Percentiles rank a stretch among this genome's conserved stretches.
phyloP scores from a whole-genome alignment of 1,140 invertebrate species.

The Bombus confusus region DNA sequence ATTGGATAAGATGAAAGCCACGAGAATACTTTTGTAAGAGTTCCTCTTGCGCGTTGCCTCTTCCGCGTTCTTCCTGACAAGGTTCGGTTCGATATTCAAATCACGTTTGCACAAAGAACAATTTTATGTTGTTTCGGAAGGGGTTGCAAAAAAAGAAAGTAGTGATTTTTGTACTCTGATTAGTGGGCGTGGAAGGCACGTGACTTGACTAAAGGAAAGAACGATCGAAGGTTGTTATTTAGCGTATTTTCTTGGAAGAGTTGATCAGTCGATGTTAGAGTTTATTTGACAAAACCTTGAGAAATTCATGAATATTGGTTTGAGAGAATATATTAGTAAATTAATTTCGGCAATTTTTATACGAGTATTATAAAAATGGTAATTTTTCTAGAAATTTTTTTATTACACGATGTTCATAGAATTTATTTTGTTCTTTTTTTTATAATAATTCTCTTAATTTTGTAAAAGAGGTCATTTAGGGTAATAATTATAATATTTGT shows the following conservation, averaged over 20 bases:
- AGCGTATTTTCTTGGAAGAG: not conserved
- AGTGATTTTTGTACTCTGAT: not conserved
- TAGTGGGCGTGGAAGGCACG: not conserved
- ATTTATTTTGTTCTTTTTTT: no score
- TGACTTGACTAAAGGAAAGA: not conserved
- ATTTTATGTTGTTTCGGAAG: not conserved
- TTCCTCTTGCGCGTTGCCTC: not conserved
- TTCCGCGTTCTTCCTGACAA: not conserved
- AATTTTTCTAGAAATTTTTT: not conserved
- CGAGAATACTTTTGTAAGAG: constrained; percentile 2
- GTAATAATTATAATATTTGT: not conserved
- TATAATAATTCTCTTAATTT: not conserved
- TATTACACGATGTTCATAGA: not conserved
- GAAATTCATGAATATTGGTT: not conserved
- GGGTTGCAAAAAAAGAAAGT: no score
- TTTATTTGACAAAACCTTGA: not conserved
- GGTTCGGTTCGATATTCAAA: not conserved
- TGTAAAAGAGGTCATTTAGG: not conserved
- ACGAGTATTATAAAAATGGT: no score
- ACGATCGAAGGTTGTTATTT: not conserved
- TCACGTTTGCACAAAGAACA: not conserved
- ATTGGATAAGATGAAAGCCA: constrained; percentile 17
- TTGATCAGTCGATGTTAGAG: not conserved
- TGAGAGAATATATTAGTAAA: not conserved
- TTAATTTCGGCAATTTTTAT: not conserved